phyloP scores from a whole-genome alignment of 2,797 vertebrate species.

The Falco novaeseelandiae region DNA sequence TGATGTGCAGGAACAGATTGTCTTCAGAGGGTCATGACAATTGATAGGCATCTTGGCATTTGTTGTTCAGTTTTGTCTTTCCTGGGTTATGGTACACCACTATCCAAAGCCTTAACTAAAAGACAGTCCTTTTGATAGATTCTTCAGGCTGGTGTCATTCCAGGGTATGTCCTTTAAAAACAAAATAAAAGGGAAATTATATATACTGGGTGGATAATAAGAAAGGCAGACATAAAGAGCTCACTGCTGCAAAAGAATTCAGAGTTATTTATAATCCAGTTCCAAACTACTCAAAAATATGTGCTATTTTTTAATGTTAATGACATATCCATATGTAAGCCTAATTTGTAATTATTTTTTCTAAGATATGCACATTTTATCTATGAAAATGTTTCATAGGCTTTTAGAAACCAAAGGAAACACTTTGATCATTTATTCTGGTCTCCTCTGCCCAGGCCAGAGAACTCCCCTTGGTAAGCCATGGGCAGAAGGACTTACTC shows the following conservation, averaged over 20 bases:
- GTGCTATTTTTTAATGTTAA: neutral
- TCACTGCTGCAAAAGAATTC: neutral
- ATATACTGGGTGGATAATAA: neutral
- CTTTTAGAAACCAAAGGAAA: neutral
- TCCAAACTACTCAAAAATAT: neutral
- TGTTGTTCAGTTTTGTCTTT: neutral
- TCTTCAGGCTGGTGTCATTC: neutral
- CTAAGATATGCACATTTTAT: neutral
- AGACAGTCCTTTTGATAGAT: neutral
- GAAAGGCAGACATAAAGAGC: neutral
- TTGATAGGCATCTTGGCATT: neutral
- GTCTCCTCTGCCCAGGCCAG: neutral
- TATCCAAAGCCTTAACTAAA: neutral
- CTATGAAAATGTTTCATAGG: neutral
- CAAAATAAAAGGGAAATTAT: neutral
- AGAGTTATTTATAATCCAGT: neutral
- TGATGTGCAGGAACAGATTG: neutral
- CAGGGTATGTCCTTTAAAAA: neutral
- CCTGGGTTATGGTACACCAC: neutral
- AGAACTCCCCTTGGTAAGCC: neutral
- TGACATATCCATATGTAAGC: neutral
- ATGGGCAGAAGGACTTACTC: neutral
- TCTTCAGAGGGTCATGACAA: neutral
- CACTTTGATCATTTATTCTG: neutral
- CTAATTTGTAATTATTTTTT: neutral